Evolutionary conservation across 2,113 vertebrate genomes (phyloP).

Genomic region (Antigone vipio): DNA sequence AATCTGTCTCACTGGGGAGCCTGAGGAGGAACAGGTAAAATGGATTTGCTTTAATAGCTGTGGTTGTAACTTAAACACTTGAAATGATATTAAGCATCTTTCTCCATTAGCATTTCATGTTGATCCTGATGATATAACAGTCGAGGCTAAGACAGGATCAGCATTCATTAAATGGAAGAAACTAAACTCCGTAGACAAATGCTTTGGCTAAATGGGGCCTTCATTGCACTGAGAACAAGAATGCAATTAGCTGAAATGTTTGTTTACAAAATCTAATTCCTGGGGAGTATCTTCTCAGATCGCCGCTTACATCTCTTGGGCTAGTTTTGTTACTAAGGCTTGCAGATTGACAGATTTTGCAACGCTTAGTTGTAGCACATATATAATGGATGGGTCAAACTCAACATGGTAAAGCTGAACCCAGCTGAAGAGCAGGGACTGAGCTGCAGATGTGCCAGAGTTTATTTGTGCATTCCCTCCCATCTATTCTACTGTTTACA

Average conservation of each 20-base stretch:
- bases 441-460: neutral
- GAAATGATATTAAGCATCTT: conserved; percentile 29
- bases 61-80: conserved; percentile 52
- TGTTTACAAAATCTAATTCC: conserved; percentile 72
- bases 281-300: conserved; percentile 61
- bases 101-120: conserved; percentile 36
- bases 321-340: conserved; percentile 42
- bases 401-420: neutral
- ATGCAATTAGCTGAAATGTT: conserved; percentile 73
- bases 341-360: conserved; percentile 30
- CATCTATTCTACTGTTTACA: neutral
- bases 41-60: conserved; percentile 41
- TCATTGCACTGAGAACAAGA: conserved; percentile 68
- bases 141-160: conserved; percentile 38
- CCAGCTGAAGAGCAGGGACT: neutral
- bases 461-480: neutral
- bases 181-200: conserved; percentile 47
- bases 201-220: conserved; percentile 61
- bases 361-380: neutral
- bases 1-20: conserved; percentile 12
- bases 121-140: conserved; percentile 37
- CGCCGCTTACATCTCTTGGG: conserved; percentile 23
- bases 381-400: neutral
- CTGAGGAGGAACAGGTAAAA: conserved; percentile 40
- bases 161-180: conserved; percentile 49